A percentile compares a stretch with the other conserved stretches of the same genome.
phyloP scores from a whole-genome alignment of 2,113 vertebrate genomes.

The Amblyopsis rosae region DNA sequence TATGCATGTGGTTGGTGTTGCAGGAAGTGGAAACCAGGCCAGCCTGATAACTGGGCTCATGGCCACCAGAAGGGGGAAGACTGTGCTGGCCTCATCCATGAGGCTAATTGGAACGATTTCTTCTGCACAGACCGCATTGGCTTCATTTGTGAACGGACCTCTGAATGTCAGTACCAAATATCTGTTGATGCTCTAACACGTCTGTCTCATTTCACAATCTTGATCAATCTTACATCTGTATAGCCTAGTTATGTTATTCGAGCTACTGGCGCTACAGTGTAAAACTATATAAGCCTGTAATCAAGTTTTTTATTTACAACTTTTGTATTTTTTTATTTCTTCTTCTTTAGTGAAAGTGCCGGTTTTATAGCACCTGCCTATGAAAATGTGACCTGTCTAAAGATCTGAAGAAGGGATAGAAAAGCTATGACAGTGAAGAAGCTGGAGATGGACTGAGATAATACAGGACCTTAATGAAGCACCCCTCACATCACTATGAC shows the following conservation, averaged over 20 bases:
- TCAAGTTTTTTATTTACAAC: neutral
- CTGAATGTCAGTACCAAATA: slow-evolving; percentile 70
- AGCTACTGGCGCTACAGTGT: neutral
- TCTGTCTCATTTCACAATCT: too few species aligned
- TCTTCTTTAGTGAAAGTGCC: slow-evolving; percentile 53
- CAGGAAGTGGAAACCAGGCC: slow-evolving; percentile 93
- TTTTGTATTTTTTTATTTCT: slow-evolving; percentile 29
- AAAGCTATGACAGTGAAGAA: slow-evolving; percentile 33
- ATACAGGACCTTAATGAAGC: slow-evolving; percentile 40
- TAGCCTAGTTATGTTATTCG: neutral
- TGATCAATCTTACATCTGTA: neutral
- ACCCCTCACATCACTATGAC: slow-evolving; percentile 40
- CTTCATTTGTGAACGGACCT: slow-evolving; percentile 90
- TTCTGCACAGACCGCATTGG: slow-evolving; percentile 89
- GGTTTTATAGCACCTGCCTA: slow-evolving; percentile 69
- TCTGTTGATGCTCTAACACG: neutral
- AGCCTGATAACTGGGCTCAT: slow-evolving; percentile 94
- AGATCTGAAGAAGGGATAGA: slow-evolving; percentile 12
- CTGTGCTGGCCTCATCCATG: slow-evolving; percentile 87
- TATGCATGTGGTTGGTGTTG: slow-evolving; percentile 27
- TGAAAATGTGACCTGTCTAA: slow-evolving; percentile 25
- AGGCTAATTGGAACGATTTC: slow-evolving; percentile 94
- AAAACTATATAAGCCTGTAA: neutral
- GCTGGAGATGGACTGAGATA: slow-evolving; percentile 5
- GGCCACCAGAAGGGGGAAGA: slow-evolving; percentile 88